Conservation (phyloP, 2,797 vertebrate species). For the Lagorchestes hirsutus region DNA sequence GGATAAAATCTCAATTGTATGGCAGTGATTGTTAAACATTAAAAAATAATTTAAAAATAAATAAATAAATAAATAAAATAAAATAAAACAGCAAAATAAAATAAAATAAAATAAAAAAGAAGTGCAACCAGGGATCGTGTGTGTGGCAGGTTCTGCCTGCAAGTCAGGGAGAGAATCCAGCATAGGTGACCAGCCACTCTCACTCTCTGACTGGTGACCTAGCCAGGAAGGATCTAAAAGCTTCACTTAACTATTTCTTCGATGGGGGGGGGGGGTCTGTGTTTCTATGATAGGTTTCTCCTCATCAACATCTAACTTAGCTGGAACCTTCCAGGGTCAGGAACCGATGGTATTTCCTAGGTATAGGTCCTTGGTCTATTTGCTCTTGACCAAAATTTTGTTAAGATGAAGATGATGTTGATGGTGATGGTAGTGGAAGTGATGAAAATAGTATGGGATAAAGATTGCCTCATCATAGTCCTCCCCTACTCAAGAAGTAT, state of each 20-base stretch:
- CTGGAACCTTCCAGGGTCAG: background rate
- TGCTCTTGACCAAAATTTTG: background rate
- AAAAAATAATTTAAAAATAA: too few relatives aligned
- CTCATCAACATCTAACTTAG: background rate
- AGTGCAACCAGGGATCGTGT: background rate
- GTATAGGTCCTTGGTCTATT: background rate
- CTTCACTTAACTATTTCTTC: background rate
- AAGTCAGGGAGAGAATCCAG: background rate
- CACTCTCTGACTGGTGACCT: background rate
- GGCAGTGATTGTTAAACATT: too few relatives aligned
- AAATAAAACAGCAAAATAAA: too few relatives aligned
- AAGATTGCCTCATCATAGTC: background rate
- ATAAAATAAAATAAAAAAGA: too few relatives aligned
- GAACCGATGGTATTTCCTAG: background rate
- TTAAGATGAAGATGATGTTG: accelerated
- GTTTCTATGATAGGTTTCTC: background rate
- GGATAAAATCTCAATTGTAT: too few relatives aligned
- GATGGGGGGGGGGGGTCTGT: background rate
- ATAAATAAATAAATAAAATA: too few relatives aligned
- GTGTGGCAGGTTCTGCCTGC: background rate
- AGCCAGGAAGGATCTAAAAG: background rate
- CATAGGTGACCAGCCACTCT: background rate
- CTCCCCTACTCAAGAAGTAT: background rate
- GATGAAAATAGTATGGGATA: background rate
- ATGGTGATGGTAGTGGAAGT: background rate